Base-by-base conservation (phyloP, 2,113 vertebrate genomes). In the Deroptyus accipitrinus region DNA sequence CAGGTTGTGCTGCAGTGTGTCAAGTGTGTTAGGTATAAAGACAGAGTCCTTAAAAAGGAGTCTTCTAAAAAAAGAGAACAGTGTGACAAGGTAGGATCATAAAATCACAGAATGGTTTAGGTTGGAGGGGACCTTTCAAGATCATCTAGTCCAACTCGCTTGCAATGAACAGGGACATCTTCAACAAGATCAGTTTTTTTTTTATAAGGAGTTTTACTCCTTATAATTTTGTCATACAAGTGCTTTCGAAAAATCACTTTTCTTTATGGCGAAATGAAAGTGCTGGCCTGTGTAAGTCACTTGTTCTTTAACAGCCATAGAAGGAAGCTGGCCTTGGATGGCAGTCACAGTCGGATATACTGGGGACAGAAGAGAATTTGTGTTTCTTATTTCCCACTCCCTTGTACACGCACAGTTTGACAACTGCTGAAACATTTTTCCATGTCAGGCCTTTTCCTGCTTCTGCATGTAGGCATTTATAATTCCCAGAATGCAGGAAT, bases 1-100 rank as follows among this genome's bases (percentile, higher is more conserved):
- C 37, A 49, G n/a, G 6, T 37, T 90, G 48, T 81, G 48, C n/a
- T 68, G 54, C 41, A 84, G 7, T 49, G 8, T 66, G 44, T 82
- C 30, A 52, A 5, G 3, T 81, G 13, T 1, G 0, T 86, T 66
- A 31, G 18, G 8, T 48, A 35, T 37, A 67, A 57, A 61, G 0
- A 0, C 6, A 17, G 31, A 86, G 17, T 78, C 33, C 33, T 74
- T 90, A 37, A 3, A 57, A 48, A 79, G n/a, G 57, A 75, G 28
- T 51, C 54, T 94, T 76, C 54, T 27, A 78, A 42, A 6, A 35
- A 41, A 83, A 76, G 59, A 64, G 7, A 41, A 9, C 64, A 55
- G 8, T 20, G 10, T 63, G 41, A 57, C 10, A 30, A 37, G 4
- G 46, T 73, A 64, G 51, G 78, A 46, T 67, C 30, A 16, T 80